Base-by-base conservation (phyloP, 2,113 vertebrate species). In the Oncorhynchus masou region DNA sequence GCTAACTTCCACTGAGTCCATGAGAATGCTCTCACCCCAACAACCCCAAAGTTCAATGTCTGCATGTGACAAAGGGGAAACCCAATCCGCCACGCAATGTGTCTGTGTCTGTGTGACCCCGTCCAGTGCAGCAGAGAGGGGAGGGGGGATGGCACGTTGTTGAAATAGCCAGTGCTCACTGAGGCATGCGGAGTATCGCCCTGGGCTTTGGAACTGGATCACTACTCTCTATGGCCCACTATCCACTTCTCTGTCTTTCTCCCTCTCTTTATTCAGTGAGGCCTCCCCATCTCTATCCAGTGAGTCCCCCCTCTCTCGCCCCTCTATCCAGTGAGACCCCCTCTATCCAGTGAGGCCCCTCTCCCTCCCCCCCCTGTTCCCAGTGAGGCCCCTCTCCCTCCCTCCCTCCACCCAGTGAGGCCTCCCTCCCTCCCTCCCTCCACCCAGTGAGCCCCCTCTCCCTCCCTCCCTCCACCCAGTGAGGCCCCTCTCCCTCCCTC, bases 131-230 rank as follows among this genome's bases (percentile, higher is more conserved):
- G 39, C 19, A 69, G 68, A 15, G 62, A 13, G 22, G 25, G 3
- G 65, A 2, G 66, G 66, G 66, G 67, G 51, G 29, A 70, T 34
- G 73, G 83, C 66, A 62, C 48, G 77, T 79, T 75, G 60, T 70
- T 80, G 70, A 49, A 78, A 85, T 80, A 82, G 65, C 80, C 45
- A 65, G 25, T 68, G 80, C 49, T 85, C 54, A 78, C 69, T 67
- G 45, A 73, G 73, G 73, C 78, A 39, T 75, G 51, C 3, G 45
- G 74, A 51, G 65, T 66, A 60, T 75, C 34, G 49, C 72, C 51
- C 29, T 12, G 34, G 77, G 77, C 60, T 75, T 73, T 75, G 74
- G 54, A 70, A 66, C 66, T 45, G 68, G 68, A 74, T 39, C 73
- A 65, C n/a, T 49, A 74, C 31, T 45, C 9, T 25, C 16, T 62